These are phyloP conservation scores for Pollachius pollachius DNA, from an alignment of 2,113 vertebrate genomes.

Conservation along the genomic window DNA sequence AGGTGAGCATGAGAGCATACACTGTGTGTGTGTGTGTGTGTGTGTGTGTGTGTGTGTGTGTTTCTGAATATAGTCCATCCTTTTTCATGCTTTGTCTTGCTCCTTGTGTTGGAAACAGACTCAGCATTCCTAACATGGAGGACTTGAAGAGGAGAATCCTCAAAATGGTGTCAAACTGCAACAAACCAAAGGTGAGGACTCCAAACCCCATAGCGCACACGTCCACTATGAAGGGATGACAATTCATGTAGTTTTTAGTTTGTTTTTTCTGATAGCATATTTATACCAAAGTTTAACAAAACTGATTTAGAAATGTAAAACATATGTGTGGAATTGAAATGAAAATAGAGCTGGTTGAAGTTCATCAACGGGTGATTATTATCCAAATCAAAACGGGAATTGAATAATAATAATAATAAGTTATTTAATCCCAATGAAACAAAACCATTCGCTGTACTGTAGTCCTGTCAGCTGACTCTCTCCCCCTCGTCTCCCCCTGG, in stretches of 20 bases:
- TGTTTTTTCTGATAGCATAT: not conserved
- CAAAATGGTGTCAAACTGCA: constrained; percentile 90
- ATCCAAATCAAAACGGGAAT: too few relatives aligned
- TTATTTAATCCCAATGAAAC: too few relatives aligned
- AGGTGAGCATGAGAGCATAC: constrained; percentile 72
- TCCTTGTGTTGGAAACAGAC: constrained; percentile 63
- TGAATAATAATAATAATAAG: too few relatives aligned
- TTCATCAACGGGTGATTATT: too few relatives aligned
- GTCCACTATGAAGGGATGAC: too few relatives aligned
- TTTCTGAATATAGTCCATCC: not conserved
- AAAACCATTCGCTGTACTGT: too few relatives aligned
- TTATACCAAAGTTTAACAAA: too few relatives aligned
- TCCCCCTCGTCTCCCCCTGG: too few relatives aligned
- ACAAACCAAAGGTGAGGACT: constrained; percentile 85
- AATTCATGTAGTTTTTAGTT: not conserved
- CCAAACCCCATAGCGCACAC: not conserved
- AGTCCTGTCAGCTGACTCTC: too few relatives aligned
- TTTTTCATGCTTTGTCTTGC: not conserved
- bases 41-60: not conserved
- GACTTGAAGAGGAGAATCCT: constrained; percentile 89
- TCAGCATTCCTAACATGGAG: constrained; percentile 94
- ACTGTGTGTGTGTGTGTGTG: not conserved
- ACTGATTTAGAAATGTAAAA: too few relatives aligned
- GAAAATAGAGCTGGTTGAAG: too few relatives aligned
- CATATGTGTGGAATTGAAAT: too few relatives aligned